Percentiles rank a stretch among this genome's conserved stretches.
These are phyloP conservation scores for Melikaiella ostensackeni DNA, from an alignment of 2,888 invertebrate genomes.

Conservation along the genomic window DNA sequence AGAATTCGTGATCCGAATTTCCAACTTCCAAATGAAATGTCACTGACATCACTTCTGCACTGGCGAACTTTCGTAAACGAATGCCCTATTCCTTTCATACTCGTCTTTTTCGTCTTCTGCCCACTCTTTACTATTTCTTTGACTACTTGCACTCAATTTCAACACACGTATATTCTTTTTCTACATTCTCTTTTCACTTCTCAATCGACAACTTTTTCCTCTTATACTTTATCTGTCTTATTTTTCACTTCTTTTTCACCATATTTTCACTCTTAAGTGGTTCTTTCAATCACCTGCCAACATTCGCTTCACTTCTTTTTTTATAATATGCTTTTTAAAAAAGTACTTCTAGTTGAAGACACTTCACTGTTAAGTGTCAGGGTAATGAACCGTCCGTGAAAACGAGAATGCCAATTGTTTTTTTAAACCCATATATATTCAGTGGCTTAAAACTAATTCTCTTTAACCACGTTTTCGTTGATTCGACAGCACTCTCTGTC, in stretches of 20 bases:
- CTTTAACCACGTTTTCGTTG: constrained; percentile 9
- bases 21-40: constrained; percentile 30
- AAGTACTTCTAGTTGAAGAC: neutral
- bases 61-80: constrained; percentile 22
- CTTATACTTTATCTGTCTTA: neutral
- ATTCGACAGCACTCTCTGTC: constrained; percentile 7
- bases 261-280: constrained; percentile 21
- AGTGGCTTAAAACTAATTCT: constrained; percentile 2
- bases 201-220: neutral
- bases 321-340: too few species aligned
- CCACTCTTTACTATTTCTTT: constrained; percentile 2
- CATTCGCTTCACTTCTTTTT: neutral
- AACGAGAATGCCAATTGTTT: neutral
- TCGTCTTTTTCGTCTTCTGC: constrained; percentile 7
- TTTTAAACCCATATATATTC: neutral
- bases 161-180: neutral
- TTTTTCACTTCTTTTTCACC: neutral
- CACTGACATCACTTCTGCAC: constrained; percentile 19
- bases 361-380: constrained; percentile 8
- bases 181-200: neutral
- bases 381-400: neutral
- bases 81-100: neutral
- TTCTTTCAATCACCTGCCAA: constrained; percentile 24
- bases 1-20: constrained; percentile 37
- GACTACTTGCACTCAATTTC: constrained; percentile 29